Evolutionary conservation across 2,888 invertebrate genomes (phyloP), one percentile per base, ranked within the genome.

Genomic region (Caenorhabditis imperialis): DNA sequence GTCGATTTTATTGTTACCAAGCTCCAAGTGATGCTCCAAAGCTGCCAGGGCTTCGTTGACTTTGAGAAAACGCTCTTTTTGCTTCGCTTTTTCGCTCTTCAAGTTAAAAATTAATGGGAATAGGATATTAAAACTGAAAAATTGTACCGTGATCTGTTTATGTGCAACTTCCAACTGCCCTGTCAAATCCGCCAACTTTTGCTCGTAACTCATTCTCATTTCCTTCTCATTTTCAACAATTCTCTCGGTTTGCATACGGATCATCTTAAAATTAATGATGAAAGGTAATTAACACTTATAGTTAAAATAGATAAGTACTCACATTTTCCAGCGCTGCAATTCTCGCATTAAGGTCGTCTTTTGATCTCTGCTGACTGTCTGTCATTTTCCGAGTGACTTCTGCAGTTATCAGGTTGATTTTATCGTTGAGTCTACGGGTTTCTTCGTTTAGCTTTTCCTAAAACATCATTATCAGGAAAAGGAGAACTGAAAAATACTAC

Each of bases 1-100:
- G 72, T 87, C 87, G 23, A 87, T 82, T 63, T 87, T 87, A 40
- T 81, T 84, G 44, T 85, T 86, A 20, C 87, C 86, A 12, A 81
- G 42, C 44, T 87, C 86, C 51, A 87, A 51, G 61, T 86, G 85
- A 25, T 83, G 81, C 55, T 87, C 86, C 18, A 87, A 69, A 3
- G 86, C 81, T 0, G 85, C 85, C 58, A 87, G 60, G 0, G 87
- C 86, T 50, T 86, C 86, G 54, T 85, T 86, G 6, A 87, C 82
- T 65, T 86, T 85, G 63, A 77, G 79, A 50, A 87, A 86, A 2
- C 83, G 71, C 8, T 87, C 86, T 50, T 85, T 86, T 63, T 85
- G 75, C 48, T 87, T 87, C n/a, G 73, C 73, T 33, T 79, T 77
- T 22, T 87, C 86, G 7, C 71, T 60, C 77, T 79, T 54, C 12